Conservation (phyloP, 2,797 vertebrate species). For the Melopsittacus undulatus region DNA sequence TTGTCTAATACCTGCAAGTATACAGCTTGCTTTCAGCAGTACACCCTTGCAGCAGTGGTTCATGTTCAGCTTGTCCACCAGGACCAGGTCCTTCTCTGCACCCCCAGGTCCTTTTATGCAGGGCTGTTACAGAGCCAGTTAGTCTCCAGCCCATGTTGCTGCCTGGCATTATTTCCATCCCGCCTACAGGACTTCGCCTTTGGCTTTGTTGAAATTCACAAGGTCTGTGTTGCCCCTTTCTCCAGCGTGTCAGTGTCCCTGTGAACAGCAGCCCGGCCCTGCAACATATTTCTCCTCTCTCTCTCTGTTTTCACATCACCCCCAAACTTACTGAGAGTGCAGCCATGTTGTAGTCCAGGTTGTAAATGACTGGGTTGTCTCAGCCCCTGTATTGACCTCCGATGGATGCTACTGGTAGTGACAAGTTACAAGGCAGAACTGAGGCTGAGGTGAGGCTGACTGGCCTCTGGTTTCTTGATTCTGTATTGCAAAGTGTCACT, state of each 20-base stretch:
- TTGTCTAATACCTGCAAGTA: neutral
- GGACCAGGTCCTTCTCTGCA: neutral
- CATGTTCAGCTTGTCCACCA: neutral
- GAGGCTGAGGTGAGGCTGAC: neutral
- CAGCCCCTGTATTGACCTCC: neutral
- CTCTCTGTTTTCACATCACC: neutral
- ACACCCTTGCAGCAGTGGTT: neutral
- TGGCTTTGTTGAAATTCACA: neutral
- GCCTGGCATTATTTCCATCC: neutral
- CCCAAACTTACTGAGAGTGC: neutral
- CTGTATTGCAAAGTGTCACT: neutral
- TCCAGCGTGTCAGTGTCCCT: neutral
- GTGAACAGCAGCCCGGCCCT: neutral
- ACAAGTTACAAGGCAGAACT: neutral
- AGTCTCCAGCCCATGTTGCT: neutral
- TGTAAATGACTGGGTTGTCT: neutral
- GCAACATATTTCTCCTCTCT: neutral
- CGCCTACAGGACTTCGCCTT: neutral
- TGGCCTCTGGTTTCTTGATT: neutral
- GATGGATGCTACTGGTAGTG: neutral
- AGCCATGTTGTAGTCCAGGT: neutral
- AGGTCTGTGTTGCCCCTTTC: neutral
- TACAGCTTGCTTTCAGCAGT: neutral
- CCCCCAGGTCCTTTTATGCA: neutral
- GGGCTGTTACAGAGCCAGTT: neutral